Base-by-base conservation (phyloP, 2,888 invertebrate species). In the Rhagonycha fulva region DNA sequence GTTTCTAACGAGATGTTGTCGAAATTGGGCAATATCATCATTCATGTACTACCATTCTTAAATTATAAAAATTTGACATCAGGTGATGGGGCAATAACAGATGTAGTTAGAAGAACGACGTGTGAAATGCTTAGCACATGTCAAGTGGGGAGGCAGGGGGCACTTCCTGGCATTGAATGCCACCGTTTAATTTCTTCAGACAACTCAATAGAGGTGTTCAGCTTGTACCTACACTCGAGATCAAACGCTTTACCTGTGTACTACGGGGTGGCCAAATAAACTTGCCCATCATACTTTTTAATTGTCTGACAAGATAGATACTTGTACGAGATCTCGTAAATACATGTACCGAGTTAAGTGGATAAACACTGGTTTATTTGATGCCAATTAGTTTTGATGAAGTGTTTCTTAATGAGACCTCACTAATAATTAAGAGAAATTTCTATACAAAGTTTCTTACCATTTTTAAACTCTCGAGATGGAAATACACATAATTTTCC, bases 111-210 rank as follows among this genome's bases (percentile, higher is more conserved):
- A 83, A 81, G 82, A 83, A 86, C 85, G 86, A 86, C 85, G 86
- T 86, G 85, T 85, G 85, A 85, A 85, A 85, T 76, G 71, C 75
- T 74, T 71, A 85, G 84, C 85, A 85, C 84, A 86, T 84, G 85
- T 85, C 86, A 85, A 84, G 85, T 82, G 84, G 76, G 81, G 83
- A 82, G 83, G 83, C 82, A 81, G 82, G 82, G 82, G 80, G 78
- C 79, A 85, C 82, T 85, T 85, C 85, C 85, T 86, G 83, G 82
- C 79, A 80, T 81, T 83, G 81, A 83, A 84, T 83, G 82, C 81
- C 78, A 83, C 82, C 84, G 83, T 85, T 84, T 85, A 85, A 85
- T 86, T 84, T 83, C 84, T 83, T 83, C 84, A 84, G 84, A 84
- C 85, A 83, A 82, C 83, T 85, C 81, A 86, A 86, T 85, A 83